These are phyloP conservation scores for Drosophila paranaensis DNA, from an alignment of 2,888 invertebrate genomes.

Conservation along the genomic window DNA sequence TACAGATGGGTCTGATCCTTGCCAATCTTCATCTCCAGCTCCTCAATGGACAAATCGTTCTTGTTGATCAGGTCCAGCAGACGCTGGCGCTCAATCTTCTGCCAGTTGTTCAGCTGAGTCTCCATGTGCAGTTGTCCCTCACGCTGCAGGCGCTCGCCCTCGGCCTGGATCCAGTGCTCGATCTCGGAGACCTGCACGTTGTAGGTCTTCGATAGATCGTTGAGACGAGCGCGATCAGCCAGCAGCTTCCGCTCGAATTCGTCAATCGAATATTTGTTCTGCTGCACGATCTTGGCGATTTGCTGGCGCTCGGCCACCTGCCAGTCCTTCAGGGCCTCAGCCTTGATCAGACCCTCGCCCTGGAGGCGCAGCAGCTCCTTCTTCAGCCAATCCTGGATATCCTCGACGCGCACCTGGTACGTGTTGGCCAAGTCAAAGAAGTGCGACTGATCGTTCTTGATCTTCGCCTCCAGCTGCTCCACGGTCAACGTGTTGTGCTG, in stretches of 20 bases:
- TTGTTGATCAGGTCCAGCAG: constrained; percentile 75
- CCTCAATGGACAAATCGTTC: constrained; percentile 81
- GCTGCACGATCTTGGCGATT: constrained; percentile 75
- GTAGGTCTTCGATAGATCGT: constrained; percentile 78
- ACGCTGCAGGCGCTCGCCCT: constrained; percentile 79
- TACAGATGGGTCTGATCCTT: constrained; percentile 81
- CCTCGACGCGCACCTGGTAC: constrained; percentile 80
- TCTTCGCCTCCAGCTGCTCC: constrained; percentile 80
- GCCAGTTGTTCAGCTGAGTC: constrained; percentile 82
- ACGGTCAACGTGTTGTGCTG: constrained; percentile 80
- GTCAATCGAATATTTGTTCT: constrained; percentile 81
- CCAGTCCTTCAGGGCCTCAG: constrained; percentile 82
- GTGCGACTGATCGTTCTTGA: constrained; percentile 79
- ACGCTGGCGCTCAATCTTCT: constrained; percentile 81
- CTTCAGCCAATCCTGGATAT: constrained; percentile 83
- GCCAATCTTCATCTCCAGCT: constrained; percentile 77
- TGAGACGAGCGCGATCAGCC: constrained; percentile 78
- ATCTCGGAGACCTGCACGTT: constrained; percentile 82
- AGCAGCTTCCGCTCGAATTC: constrained; percentile 80
- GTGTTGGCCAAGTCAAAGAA: constrained; percentile 79
- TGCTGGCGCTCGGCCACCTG: constrained; percentile 79
- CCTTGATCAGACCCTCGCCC: constrained; percentile 79
- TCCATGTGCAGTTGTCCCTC: constrained; percentile 78
- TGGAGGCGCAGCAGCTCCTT: constrained; percentile 80
- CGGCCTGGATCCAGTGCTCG: constrained; percentile 82